These are phyloP conservation scores for Napeogenes sylphis DNA, from an alignment of 2,888 invertebrate genomes.

Conservation along the genomic window DNA sequence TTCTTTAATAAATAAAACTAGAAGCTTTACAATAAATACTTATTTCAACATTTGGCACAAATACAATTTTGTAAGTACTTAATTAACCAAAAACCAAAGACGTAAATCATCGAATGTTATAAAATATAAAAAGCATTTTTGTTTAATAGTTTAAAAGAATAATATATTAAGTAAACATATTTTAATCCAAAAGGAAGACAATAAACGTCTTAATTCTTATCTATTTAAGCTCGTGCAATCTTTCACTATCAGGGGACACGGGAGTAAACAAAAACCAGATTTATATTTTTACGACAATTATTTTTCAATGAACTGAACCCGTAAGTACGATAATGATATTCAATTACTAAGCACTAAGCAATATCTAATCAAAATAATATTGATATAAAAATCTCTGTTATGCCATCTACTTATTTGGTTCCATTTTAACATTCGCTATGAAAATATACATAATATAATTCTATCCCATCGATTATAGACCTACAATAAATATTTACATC, in stretches of 20 bases:
- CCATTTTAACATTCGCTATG: constrained; percentile 73
- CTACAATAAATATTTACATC: constrained; percentile 54
- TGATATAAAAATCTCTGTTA: constrained; percentile 17
- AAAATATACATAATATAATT: constrained; percentile 71
- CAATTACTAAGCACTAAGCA: not conserved
- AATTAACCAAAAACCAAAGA: not conserved
- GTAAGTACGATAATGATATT: too few relatives aligned
- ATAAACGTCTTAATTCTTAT: constrained; percentile 37
- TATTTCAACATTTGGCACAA: constrained; percentile 24
- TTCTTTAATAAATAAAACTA: too few relatives aligned
- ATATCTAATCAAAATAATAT: not conserved
- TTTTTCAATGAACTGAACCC: constrained; percentile 15
- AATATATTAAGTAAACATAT: too few relatives aligned
- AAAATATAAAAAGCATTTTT: too few relatives aligned
- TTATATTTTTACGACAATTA: too few relatives aligned
- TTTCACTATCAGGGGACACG: constrained; percentile 19
- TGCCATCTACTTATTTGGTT: constrained; percentile 61
- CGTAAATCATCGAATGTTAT: not conserved
- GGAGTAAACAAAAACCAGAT: too few relatives aligned
- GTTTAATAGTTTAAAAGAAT: too few relatives aligned
- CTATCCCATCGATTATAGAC: constrained; percentile 58
- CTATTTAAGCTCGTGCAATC: constrained; percentile 53
- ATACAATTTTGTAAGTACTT: constrained; percentile 36
- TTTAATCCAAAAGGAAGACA: too few relatives aligned
- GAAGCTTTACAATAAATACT: not conserved